Percentiles rank a stretch among this genome's conserved stretches.
Evolutionary conservation across 2,113 vertebrate species (phyloP).

Genomic region (Piaya cayana): DNA sequence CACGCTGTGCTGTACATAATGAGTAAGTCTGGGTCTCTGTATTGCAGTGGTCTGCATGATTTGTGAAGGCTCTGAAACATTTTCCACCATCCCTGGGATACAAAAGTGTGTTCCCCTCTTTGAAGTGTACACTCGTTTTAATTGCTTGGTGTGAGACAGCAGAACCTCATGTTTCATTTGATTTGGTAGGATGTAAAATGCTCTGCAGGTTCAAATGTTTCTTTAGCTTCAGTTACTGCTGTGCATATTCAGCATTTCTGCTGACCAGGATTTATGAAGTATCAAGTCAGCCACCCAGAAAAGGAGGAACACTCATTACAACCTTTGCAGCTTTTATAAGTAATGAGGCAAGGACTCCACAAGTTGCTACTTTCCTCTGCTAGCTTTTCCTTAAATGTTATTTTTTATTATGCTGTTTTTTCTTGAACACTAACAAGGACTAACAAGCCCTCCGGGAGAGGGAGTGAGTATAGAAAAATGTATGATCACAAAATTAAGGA

Average conservation of each 20-base stretch:
- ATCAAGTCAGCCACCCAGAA: slow-evolving; percentile 61
- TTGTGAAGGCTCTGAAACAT: not conserved
- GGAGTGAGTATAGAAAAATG: not conserved
- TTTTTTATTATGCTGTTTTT: not conserved
- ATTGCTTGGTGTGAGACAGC: not conserved
- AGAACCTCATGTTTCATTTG: not conserved
- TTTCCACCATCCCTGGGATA: not conserved
- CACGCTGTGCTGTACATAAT: not conserved
- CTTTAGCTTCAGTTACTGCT: slow-evolving; percentile 10
- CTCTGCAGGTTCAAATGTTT: not conserved
- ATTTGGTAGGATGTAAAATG: not conserved
- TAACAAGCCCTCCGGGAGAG: not conserved
- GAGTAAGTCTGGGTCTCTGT: not conserved
- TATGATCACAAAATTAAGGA: not conserved
- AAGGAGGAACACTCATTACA: not conserved
- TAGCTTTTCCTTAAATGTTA: not conserved
- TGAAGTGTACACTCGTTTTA: not conserved
- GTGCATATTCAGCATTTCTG: slow-evolving; percentile 45
- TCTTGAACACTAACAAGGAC: not conserved
- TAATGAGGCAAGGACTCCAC: not conserved
- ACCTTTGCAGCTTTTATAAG: slow-evolving; percentile 13
- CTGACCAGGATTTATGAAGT: slow-evolving; percentile 38
- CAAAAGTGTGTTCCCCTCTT: not conserved
- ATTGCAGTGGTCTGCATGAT: accelerated
- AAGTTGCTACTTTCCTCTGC: not conserved